Percentiles rank a stretch among this genome's conserved stretches.
These are phyloP conservation scores for Lanius collurio DNA, from an alignment of 2,113 vertebrate genomes.

Conservation along the genomic window DNA sequence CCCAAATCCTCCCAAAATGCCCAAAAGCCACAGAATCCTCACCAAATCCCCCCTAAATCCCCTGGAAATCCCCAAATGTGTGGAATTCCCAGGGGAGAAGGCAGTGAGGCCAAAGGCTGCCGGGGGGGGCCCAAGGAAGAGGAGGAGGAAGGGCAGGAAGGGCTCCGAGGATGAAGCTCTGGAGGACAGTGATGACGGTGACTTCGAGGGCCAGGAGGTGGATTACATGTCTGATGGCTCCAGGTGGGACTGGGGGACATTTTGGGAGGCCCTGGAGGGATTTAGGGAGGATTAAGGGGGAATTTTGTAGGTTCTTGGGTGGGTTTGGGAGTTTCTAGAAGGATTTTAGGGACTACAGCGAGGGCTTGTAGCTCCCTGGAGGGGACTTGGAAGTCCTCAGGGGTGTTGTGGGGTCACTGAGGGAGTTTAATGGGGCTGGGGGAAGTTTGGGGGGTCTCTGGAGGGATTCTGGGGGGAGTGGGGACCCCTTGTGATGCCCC, in stretches of 20 bases:
- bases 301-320: not conserved
- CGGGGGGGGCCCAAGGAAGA: rapidly evolving
- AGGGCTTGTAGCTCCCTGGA: not conserved
- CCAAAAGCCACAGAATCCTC: not conserved
- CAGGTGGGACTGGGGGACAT: not conserved
- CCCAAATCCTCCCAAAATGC: not conserved
- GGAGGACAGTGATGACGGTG: not conserved
- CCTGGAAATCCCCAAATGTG: rapidly evolving
- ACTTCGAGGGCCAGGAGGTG: not conserved
- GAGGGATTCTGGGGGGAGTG: not conserved
- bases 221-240: not conserved
- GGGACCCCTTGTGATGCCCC: too few species aligned
- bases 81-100: not conserved
- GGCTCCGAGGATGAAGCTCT: not conserved
- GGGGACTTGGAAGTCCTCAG: too few species aligned
- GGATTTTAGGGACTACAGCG: not conserved
- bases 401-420: not conserved
- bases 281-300: not conserved
- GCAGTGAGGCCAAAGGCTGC: not conserved
- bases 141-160: not conserved
- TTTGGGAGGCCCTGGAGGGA: not conserved
- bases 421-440: too few species aligned
- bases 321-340: not conserved
- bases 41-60: not conserved
- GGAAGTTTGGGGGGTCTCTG: too few species aligned